These are phyloP conservation scores for Eueremaeus valkanovi DNA, from an alignment of 2,888 invertebrate genomes.

Conservation along the genomic window DNA sequence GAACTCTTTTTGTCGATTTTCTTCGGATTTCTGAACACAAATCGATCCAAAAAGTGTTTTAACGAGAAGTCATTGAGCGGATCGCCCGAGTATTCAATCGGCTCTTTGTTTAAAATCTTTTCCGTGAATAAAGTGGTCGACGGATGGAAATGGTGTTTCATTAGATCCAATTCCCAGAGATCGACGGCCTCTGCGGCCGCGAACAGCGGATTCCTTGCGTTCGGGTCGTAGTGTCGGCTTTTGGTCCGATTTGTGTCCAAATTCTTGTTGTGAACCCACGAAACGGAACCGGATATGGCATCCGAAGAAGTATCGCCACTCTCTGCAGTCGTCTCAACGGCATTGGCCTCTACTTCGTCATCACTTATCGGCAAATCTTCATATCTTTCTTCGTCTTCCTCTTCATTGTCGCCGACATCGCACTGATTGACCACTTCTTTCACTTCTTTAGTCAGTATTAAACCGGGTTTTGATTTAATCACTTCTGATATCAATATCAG, in stretches of 20 bases:
- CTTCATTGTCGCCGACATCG: conserved; percentile 46
- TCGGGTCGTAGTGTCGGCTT: conserved; percentile 53
- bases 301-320: conserved; percentile 47
- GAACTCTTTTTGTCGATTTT: conserved; percentile 47
- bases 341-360: background rate
- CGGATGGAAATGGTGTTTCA: conserved; percentile 81
- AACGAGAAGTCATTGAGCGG: conserved; percentile 87
- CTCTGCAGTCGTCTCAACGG: background rate
- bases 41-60: conserved; percentile 86
- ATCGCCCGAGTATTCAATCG: conserved; percentile 80
- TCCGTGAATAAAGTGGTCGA: conserved; percentile 82
- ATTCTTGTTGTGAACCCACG: conserved; percentile 53
- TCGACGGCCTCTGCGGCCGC: conserved; percentile 70
- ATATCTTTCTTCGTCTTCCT: conserved; percentile 52
- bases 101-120: conserved; percentile 63
- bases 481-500: conserved; percentile 73
- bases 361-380: conserved; percentile 48
- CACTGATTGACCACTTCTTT: conserved; percentile 47
- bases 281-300: conserved; percentile 46
- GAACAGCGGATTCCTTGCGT: conserved; percentile 75
- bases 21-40: conserved; percentile 83
- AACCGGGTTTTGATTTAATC: conserved; percentile 49
- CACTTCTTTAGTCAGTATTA: background rate
- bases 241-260: conserved; percentile 39
- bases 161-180: conserved; percentile 67